Conservation (phyloP, 2,797 vertebrate genomes). For the Phrynocephalus forsythii region DNA sequence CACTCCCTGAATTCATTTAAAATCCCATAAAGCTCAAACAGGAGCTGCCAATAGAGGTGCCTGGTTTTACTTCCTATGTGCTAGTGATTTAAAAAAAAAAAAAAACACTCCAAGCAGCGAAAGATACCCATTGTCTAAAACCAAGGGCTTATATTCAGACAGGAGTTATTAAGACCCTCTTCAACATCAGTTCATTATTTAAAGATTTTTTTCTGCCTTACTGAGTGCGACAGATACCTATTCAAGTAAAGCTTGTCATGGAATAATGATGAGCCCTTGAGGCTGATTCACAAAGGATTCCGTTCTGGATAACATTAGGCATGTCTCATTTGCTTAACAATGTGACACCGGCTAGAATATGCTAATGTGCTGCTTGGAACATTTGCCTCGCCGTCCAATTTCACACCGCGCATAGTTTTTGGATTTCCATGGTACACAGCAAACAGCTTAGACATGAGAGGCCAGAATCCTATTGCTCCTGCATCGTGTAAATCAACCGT, state of each 20-base stretch:
- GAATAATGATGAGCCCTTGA: neutral
- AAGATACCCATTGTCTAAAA: neutral
- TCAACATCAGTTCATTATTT: neutral
- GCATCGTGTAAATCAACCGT: too few species aligned
- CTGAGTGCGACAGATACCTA: neutral
- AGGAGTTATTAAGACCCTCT: neutral
- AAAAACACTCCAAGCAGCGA: neutral
- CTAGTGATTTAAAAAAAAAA: neutral
- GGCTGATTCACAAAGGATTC: neutral
- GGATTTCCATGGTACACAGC: neutral
- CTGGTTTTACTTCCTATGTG: neutral
- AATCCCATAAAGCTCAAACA: neutral
- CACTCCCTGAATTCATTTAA: neutral
- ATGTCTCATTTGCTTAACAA: neutral
- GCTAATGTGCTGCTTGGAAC: too few species aligned
- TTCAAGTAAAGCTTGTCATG: slow-evolving; percentile 7
- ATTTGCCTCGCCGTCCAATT: neutral
- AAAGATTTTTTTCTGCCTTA: neutral
- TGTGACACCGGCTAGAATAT: neutral
- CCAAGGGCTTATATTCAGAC: neutral
- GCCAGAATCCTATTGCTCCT: too few species aligned
- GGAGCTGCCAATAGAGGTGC: neutral
- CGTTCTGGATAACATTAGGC: neutral
- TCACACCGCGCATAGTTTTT: neutral
- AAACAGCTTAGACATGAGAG: neutral